phyloP scores from a whole-genome alignment of 2,888 invertebrate genomes.

The Nysson spinosus region DNA sequence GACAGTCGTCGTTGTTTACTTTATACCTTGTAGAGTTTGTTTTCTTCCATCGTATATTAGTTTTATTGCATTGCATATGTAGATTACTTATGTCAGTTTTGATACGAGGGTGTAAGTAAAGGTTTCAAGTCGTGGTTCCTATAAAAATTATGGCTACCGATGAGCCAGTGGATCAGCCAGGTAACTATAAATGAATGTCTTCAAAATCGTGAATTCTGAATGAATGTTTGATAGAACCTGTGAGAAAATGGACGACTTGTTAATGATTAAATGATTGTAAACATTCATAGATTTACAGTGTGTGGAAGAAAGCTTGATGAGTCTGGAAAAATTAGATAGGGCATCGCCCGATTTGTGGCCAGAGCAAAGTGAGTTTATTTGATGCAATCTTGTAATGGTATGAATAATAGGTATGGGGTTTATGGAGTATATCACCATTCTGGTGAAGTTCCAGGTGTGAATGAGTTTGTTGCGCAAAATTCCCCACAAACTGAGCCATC shows the following conservation, averaged over 20 bases:
- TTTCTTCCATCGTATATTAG: too few relatives aligned
- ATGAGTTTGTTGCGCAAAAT: constrained; percentile 87
- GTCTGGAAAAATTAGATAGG: constrained; percentile 93
- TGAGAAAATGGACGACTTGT: neutral
- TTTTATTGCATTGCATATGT: neutral
- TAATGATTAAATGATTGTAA: neutral
- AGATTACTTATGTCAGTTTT: neutral
- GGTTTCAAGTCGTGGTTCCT: neutral
- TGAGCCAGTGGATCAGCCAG: constrained; percentile 82
- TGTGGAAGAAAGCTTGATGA: constrained; percentile 87
- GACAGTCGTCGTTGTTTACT: too few relatives aligned
- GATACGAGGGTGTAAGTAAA: constrained; percentile 4
- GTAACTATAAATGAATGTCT: too few relatives aligned
- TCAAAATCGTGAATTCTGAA: too few relatives aligned
- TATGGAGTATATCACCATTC: constrained; percentile 52
- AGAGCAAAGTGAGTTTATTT: constrained; percentile 88
- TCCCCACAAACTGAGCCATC: constrained; percentile 81
- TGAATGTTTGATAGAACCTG: too few relatives aligned
- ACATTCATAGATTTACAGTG: constrained; percentile 66
- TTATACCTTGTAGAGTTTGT: constrained; percentile 9
- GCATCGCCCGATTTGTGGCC: constrained; percentile 98
- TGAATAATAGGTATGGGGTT: constrained; percentile 27
- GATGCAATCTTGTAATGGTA: constrained; percentile 15
- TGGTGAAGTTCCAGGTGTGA: constrained; percentile 90
- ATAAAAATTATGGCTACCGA: constrained; percentile 82